phyloP scores from a whole-genome alignment of 2,888 invertebrate species.

The Frankliniella intonsa region DNA sequence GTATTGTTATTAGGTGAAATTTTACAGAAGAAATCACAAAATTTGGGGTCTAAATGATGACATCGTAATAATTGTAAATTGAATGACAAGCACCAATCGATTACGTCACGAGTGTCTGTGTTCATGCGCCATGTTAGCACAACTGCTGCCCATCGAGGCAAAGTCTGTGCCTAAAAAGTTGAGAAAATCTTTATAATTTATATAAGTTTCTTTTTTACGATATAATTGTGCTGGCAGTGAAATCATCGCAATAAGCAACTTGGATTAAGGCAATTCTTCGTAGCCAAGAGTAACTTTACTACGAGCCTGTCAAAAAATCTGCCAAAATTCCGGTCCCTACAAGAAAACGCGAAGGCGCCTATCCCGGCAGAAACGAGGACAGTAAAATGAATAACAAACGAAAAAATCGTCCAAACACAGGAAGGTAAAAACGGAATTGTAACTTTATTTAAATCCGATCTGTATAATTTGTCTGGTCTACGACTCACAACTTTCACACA shows the following conservation, averaged over 20 bases:
- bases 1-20: not conserved
- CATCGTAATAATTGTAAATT: not conserved
- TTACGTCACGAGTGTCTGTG: conserved; percentile 37
- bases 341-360: conserved; percentile 74
- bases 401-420: conserved; percentile 75
- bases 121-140: conserved; percentile 36
- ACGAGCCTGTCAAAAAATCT: conserved; percentile 41
- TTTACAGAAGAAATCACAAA: not conserved
- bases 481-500: not conserved
- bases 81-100: conserved; percentile 33
- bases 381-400: conserved; percentile 74
- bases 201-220: not conserved
- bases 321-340: conserved; percentile 83
- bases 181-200: conserved; percentile 31
- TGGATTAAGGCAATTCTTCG: not conserved
- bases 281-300: conserved; percentile 34
- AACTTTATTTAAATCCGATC: not conserved
- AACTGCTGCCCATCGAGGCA: conserved; percentile 35
- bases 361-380: conserved; percentile 57
- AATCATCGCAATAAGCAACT: not conserved
- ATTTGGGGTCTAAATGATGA: not conserved
- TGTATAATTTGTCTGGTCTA: not conserved
- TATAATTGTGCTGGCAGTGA: conserved; percentile 13
- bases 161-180: conserved; percentile 34
- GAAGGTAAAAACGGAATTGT: conserved; percentile 54